Conservation (phyloP, 1,140 invertebrate species). For the Caligus rogercresseyi region DNA sequence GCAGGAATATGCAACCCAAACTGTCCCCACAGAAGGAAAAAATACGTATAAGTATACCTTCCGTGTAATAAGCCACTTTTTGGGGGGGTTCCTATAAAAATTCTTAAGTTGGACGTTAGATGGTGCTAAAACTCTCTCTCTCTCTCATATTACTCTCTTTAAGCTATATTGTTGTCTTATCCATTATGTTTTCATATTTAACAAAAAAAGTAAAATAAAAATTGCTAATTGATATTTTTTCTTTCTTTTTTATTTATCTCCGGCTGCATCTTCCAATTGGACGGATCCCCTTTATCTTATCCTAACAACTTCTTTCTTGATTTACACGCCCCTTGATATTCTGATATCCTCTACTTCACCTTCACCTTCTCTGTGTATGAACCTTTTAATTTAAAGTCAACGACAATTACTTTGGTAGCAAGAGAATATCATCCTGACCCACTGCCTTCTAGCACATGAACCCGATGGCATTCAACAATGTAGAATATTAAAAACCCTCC, state of each 20-base stretch:
- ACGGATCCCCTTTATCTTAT: slow-evolving; percentile 21
- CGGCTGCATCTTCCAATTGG: slow-evolving; percentile 7
- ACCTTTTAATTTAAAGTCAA: slow-evolving; percentile 49
- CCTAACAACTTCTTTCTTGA: too few relatives aligned
- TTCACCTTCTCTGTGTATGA: slow-evolving; percentile 20
- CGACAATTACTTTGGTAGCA: slow-evolving; percentile 97
- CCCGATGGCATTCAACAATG: neutral
- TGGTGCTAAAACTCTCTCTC: too few relatives aligned
- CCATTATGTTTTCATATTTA: slow-evolving; percentile 7
- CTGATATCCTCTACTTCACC: too few relatives aligned
- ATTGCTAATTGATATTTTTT: slow-evolving; percentile 18
- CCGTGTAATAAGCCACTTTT: too few relatives aligned
- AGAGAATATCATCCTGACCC: slow-evolving; percentile 14
- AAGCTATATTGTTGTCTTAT: neutral
- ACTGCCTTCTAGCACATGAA: slow-evolving; percentile 21
- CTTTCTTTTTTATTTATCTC: slow-evolving; percentile 23
- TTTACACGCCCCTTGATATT: too few relatives aligned
- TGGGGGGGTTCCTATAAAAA: too few relatives aligned
- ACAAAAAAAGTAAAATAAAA: slow-evolving; percentile 6
- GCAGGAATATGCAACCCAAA: too few relatives aligned
- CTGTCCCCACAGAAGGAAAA: too few relatives aligned
- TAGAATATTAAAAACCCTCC: neutral
- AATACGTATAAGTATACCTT: too few relatives aligned
- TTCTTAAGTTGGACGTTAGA: too few relatives aligned
- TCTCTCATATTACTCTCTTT: neutral